Conservation (phyloP, 2,113 vertebrate genomes). For the Trogon melanurus region DNA sequence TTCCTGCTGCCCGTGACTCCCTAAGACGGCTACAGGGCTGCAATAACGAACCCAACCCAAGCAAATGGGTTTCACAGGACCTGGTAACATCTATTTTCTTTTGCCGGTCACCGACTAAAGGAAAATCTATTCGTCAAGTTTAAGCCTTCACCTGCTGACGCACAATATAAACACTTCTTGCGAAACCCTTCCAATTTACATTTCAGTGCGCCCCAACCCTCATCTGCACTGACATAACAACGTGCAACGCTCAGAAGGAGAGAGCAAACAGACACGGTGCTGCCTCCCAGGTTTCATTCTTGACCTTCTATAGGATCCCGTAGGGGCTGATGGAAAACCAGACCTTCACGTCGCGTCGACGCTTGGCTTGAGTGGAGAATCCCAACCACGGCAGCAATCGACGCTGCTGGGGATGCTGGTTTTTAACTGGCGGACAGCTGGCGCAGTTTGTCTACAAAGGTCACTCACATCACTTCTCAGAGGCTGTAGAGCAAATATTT, state of each 20-base stretch:
- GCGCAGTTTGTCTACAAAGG: background rate
- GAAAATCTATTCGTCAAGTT: constrained; percentile 2
- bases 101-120: background rate
- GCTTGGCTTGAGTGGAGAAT: background rate
- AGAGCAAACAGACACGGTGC: background rate
- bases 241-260: background rate
- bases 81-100: background rate
- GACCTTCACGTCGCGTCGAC: background rate
- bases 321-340: background rate
- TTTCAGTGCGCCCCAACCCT: background rate
- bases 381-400: background rate
- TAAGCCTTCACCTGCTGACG: background rate
- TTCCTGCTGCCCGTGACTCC: background rate
- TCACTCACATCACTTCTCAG: background rate
- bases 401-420: background rate
- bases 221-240: background rate
- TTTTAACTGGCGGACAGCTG: background rate
- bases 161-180: background rate
- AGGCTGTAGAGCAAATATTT: background rate
- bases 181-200: background rate
- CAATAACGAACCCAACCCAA: background rate
- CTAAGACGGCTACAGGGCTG: background rate
- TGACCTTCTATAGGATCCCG: background rate
- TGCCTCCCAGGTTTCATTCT: background rate
- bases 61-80: background rate